Evolutionary conservation across 2,113 vertebrate species (phyloP).

Genomic region (Ammospiza nelsoni): DNA sequence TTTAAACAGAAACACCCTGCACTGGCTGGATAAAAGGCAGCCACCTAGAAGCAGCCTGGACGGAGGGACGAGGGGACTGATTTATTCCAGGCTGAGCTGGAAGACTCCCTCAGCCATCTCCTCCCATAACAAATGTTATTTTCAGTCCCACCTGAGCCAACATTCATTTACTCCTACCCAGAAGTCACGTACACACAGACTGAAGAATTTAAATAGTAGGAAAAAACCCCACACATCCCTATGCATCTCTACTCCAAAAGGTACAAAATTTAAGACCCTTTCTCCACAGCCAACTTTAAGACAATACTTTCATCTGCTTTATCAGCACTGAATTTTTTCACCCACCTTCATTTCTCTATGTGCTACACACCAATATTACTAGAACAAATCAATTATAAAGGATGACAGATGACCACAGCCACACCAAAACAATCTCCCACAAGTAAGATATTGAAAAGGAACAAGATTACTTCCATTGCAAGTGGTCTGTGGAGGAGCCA

Average conservation of each 20-base stretch:
- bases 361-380: neutral
- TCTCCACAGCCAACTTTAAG: neutral
- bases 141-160: conserved; percentile 52
- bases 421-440: conserved; percentile 11
- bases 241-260: neutral
- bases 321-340: neutral
- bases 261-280: neutral
- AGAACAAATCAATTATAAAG: conserved; percentile 48
- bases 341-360: neutral
- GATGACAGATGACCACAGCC: conserved; percentile 35
- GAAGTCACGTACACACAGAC: neutral
- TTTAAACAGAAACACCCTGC: conserved; percentile 48
- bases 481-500: conserved; percentile 36
- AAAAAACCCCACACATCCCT: neutral
- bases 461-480: neutral
- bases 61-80: neutral
- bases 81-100: conserved; percentile 36
- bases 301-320: neutral
- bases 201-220: neutral
- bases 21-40: conserved; percentile 58
- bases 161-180: conserved; percentile 13
- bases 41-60: conserved; percentile 45
- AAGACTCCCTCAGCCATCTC: conserved; percentile 8
- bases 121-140: conserved; percentile 51
- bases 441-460: neutral